A percentile compares a stretch with the other conserved stretches of the same genome.
Evolutionary conservation across 2,888 invertebrate species (phyloP).

Genomic region (Erpobdella octoculata): DNA sequence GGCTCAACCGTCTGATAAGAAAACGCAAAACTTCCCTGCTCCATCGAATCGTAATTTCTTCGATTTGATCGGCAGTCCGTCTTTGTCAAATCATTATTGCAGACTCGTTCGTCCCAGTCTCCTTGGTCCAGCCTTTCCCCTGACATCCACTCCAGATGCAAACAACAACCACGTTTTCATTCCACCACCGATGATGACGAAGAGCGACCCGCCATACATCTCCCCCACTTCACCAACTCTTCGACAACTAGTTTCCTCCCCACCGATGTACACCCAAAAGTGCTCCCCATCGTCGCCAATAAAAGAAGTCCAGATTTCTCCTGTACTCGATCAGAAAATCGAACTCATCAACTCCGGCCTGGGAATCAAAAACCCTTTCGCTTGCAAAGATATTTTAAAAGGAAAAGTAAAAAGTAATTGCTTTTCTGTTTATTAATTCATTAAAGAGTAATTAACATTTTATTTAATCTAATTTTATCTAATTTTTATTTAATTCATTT

Average conservation of each 20-base stretch:
- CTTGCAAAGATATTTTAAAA: not conserved
- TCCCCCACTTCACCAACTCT: not conserved
- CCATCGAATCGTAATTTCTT: too few relatives aligned
- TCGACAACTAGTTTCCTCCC: not conserved
- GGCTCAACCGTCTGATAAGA: constrained; percentile 12
- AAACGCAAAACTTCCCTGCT: not conserved
- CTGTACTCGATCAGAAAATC: not conserved
- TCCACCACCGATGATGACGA: too few relatives aligned
- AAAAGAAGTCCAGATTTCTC: not conserved
- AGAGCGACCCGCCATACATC: not conserved
- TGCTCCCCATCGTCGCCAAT: not conserved
- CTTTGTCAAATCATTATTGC: not conserved
- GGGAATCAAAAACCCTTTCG: not conserved
- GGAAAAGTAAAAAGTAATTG: not conserved
- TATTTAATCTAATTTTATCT: too few relatives aligned
- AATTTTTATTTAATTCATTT: too few relatives aligned
- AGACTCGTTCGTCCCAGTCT: not conserved
- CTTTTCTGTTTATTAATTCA: not conserved
- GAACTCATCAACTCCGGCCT: constrained; percentile 3
- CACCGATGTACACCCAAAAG: not conserved
- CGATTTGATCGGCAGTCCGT: not conserved
- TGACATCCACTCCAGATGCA: not conserved
- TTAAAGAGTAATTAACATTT: too few relatives aligned
- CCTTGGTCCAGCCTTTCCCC: not conserved
- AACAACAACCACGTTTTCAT: too few relatives aligned